Evolutionary conservation across 2,113 vertebrate species (phyloP).

Genomic region (Ceyx cyanopectus): DNA sequence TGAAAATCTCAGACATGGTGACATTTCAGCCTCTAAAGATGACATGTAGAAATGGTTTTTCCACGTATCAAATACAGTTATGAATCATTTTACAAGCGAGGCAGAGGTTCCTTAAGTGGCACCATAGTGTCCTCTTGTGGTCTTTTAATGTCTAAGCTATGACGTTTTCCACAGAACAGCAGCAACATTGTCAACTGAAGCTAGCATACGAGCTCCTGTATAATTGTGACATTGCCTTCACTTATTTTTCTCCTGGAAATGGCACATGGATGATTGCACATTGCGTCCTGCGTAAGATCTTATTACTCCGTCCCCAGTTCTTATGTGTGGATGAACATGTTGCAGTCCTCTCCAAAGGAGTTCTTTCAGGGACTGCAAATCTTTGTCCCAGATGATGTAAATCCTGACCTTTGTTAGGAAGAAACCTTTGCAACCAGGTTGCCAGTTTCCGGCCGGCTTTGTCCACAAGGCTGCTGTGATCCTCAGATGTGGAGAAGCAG

Average conservation of each 20-base stretch:
- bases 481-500: not conserved
- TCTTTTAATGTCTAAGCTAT: not conserved
- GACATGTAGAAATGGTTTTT: not conserved
- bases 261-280: not conserved
- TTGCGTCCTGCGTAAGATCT: not conserved
- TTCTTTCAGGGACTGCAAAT: not conserved
- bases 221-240: not conserved
- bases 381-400: not conserved
- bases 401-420: not conserved
- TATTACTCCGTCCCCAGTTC: not conserved
- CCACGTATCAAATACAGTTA: not conserved
- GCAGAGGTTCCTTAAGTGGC: not conserved
- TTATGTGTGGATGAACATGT: accelerated
- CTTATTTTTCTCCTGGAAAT: not conserved
- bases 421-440: not conserved
- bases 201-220: not conserved
- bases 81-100: not conserved
- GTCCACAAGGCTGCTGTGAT: not conserved
- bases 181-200: not conserved
- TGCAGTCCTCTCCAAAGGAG: not conserved
- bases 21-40: not conserved
- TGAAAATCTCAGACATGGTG: not conserved
- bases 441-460: not conserved
- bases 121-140: slow-evolving; percentile 67
- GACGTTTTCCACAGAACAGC: not conserved